Base-by-base conservation (phyloP, 2,113 vertebrate species). In the Gallinago media region DNA sequence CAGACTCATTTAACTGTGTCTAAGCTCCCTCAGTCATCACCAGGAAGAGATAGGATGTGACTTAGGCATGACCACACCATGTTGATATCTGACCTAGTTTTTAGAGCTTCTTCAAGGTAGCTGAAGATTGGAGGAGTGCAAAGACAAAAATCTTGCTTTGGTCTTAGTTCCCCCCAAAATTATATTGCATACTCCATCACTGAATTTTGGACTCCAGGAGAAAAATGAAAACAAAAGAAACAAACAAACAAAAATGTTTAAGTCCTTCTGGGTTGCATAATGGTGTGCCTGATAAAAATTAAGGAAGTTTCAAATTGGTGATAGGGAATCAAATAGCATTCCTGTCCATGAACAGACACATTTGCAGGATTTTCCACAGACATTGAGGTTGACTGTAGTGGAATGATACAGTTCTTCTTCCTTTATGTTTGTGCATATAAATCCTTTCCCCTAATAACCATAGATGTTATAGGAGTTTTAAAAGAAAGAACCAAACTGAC, bases 61-160 rank as follows among this genome's bases (percentile, higher is more conserved):
- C 47, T 63, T 34, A 63, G 29, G 56, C 29, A 44, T 59, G 70
- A 55, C 70, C 84, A 68, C 5, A 16, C 12, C n/a, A 40, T 77
- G 67, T 84, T 94, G 75, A 47, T 66, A 40, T 36, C 46, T 92
- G 59, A 88, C 1, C 0, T 58, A 75, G 56, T 94, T 94, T 68
- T 94, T 68, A 94, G 42, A 85, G 42, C 38, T 34, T 94, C 65
- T 65, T 94, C 50, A 80, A 91, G 46, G 29, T 50, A 81, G n/a
- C 72, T 91, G 71, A 80, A 86, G 50, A 80, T 94, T 46, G 95
- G 88, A 90, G 36, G 11, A 82, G 86, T 71, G 63, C 65, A 73
- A 93, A 93, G 54, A 66, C 52, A 96, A 74, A 88, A 88, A 55
- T 61, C 38, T 91, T 88, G 31, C 68, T 92, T 92, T 91, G 67